Evolutionary conservation across 2,797 vertebrate genomes (phyloP).

Genomic region (Macrochelys suwanniensis): DNA sequence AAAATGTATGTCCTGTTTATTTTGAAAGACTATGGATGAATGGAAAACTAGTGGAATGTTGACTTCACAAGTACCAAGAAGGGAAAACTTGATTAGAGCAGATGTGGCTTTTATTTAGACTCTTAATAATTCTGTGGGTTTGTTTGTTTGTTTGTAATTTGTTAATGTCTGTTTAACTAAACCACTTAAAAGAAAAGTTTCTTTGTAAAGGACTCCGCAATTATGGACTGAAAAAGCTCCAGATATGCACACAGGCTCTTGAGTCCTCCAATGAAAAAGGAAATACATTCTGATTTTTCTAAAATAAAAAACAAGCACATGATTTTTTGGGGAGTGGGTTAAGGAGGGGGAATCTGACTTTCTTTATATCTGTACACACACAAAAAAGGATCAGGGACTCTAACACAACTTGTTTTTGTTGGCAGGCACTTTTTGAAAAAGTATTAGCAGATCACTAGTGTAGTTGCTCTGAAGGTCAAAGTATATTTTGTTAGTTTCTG

Average conservation of each 20-base stretch:
- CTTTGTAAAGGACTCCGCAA: conserved; percentile 2
- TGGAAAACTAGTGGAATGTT: conserved; percentile 30
- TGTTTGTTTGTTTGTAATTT: conserved; percentile 48
- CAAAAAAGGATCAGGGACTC: background rate
- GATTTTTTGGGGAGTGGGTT: background rate
- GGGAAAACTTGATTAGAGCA: conserved; percentile 18
- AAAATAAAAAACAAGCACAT: background rate
- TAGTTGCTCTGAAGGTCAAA: rapidly evolving
- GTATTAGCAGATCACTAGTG: rapidly evolving
- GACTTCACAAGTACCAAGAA: background rate
- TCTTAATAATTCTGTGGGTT: conserved; percentile 41
- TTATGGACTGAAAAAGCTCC: conserved; percentile 15
- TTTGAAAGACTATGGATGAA: background rate
- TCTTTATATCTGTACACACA: rapidly evolving
- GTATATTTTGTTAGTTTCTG: background rate
- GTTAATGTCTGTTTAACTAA: conserved; percentile 28
- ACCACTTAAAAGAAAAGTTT: conserved; percentile 31
- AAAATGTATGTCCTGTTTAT: background rate
- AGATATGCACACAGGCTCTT: background rate
- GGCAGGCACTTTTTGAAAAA: background rate
- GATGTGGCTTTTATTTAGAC: conserved; percentile 39
- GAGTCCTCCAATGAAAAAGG: background rate
- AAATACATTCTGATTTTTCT: background rate
- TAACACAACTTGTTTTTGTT: background rate
- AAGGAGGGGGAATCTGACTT: background rate